phyloP scores from a whole-genome alignment of 1,140 invertebrate genomes.

The Aporrectodea caliginosa region DNA sequence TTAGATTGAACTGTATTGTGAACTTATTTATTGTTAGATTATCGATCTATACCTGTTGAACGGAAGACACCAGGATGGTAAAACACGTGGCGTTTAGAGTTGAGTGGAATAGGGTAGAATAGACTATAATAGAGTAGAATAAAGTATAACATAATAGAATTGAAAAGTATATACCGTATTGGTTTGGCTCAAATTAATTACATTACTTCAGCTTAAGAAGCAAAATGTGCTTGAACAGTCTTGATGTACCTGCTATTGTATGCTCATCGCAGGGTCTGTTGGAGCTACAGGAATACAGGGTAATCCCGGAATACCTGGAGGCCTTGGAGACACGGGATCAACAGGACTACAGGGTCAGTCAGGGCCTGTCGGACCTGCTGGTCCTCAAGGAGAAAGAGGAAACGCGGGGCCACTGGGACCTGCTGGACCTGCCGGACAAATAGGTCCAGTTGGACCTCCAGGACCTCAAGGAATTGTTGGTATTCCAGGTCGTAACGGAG shows the following conservation, averaged over 20 bases:
- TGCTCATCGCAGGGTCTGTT: not conserved
- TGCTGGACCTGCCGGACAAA: not conserved
- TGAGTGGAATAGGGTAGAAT: too few relatives aligned
- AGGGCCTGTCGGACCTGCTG: constrained; percentile 7
- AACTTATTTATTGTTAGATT: too few relatives aligned
- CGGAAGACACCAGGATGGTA: too few relatives aligned
- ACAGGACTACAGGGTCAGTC: not conserved
- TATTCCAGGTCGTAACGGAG: constrained; percentile 21
- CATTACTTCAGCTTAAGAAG: not conserved
- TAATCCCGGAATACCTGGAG: too few relatives aligned
- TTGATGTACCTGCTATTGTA: not conserved
- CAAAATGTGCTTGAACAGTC: not conserved
- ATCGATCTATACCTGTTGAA: too few relatives aligned
- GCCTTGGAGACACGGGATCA: not conserved
- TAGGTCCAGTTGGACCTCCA: not conserved
- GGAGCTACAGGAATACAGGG: too few relatives aligned
- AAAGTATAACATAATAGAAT: too few relatives aligned
- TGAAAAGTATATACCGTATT: not conserved
- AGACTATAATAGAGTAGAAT: too few relatives aligned
- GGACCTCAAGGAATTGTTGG: not conserved
- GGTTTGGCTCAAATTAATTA: not conserved
- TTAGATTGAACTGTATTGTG: too few relatives aligned
- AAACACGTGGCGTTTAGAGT: too few relatives aligned
- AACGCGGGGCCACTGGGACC: not conserved
- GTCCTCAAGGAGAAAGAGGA: constrained; percentile 3